phyloP scores from a whole-genome alignment of 2,888 invertebrate species.

The Terebella lapidaria region DNA sequence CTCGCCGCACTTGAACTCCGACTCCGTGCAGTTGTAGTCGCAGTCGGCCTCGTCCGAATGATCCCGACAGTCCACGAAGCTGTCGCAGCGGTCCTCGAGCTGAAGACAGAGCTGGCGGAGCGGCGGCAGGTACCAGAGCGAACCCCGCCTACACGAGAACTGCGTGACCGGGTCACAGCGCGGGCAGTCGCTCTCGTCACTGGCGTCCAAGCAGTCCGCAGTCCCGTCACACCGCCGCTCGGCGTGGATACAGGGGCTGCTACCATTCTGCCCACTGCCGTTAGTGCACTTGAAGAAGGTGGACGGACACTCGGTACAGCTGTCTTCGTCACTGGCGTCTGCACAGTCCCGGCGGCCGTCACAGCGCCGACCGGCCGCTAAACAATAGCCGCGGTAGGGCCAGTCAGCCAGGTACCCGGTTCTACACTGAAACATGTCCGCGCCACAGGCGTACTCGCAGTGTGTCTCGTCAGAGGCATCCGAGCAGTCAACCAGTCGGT shows the following conservation, averaged over 20 bases:
- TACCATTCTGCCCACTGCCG: conserved; percentile 3
- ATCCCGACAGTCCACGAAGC: conserved; percentile 6
- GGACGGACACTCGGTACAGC: conserved; percentile 10
- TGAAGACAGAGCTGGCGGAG: conserved; percentile 8
- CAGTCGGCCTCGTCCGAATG: neutral
- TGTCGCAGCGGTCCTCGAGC: conserved; percentile 8
- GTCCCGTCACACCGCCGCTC: conserved; percentile 12
- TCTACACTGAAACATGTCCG: neutral
- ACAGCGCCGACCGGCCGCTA: conserved; percentile 11
- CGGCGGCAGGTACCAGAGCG: conserved; percentile 1
- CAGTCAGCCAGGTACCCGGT: conserved; percentile 5
- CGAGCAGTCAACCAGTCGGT: conserved; percentile 14
- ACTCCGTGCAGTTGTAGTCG: conserved; percentile 14
- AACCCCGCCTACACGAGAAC: neutral
- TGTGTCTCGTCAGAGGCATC: conserved; percentile 17
- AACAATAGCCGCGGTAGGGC: conserved; percentile 8
- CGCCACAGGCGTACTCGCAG: conserved; percentile 9
- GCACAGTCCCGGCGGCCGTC: conserved; percentile 21
- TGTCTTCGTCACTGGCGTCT: conserved; percentile 19
- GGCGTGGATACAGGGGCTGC: conserved; percentile 1
- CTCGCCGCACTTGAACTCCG: conserved; percentile 10
- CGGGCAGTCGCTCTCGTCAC: conserved; percentile 17
- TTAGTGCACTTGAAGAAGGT: conserved; percentile 9
- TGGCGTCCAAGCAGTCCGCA: conserved; percentile 16
- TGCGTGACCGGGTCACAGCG: conserved; percentile 2